Percentiles rank a stretch among this genome's conserved stretches.
Conservation (phyloP, 2,888 invertebrate genomes). For the Atethmia centrago region DNA sequence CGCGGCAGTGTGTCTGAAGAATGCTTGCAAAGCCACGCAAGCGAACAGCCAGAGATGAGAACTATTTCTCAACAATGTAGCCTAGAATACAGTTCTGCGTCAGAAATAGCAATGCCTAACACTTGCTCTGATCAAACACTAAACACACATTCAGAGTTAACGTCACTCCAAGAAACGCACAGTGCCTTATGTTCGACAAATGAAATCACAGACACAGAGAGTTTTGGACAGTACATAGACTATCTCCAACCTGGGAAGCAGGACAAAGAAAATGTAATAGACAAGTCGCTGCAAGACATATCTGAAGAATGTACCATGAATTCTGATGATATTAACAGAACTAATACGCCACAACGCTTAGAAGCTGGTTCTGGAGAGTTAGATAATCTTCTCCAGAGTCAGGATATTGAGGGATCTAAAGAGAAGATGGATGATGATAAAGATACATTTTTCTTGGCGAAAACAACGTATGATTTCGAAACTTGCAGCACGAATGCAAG, state of each 20-base stretch:
- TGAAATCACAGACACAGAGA: slow-evolving; percentile 89
- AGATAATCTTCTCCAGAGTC: slow-evolving; percentile 80
- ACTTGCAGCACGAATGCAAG: slow-evolving; percentile 87
- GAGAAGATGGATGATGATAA: slow-evolving; percentile 83
- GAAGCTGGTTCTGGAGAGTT: slow-evolving; percentile 76
- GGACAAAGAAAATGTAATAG: slow-evolving; percentile 80
- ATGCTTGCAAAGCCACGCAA: slow-evolving; percentile 84
- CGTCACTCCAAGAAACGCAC: slow-evolving; percentile 87
- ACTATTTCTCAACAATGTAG: slow-evolving; percentile 94
- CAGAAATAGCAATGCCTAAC: slow-evolving; percentile 88
- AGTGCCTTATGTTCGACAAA: slow-evolving; percentile 88
- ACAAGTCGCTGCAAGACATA: slow-evolving; percentile 86
- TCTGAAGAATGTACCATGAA: slow-evolving; percentile 88
- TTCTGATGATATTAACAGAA: slow-evolving; percentile 83
- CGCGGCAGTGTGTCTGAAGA: slow-evolving; percentile 87
- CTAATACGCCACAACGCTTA: slow-evolving; percentile 78
- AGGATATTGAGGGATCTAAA: slow-evolving; percentile 76
- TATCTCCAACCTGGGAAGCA: slow-evolving; percentile 84
- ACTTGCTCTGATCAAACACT: slow-evolving; percentile 89
- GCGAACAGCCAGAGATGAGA: slow-evolving; percentile 89
- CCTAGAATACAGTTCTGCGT: slow-evolving; percentile 92
- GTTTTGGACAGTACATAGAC: slow-evolving; percentile 88
- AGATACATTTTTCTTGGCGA: slow-evolving; percentile 84
- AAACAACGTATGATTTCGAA: slow-evolving; percentile 86
- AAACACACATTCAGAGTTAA: slow-evolving; percentile 88